These are phyloP conservation scores for Cancer borealis DNA, from an alignment of 2,888 invertebrate genomes.

Conservation along the genomic window DNA sequence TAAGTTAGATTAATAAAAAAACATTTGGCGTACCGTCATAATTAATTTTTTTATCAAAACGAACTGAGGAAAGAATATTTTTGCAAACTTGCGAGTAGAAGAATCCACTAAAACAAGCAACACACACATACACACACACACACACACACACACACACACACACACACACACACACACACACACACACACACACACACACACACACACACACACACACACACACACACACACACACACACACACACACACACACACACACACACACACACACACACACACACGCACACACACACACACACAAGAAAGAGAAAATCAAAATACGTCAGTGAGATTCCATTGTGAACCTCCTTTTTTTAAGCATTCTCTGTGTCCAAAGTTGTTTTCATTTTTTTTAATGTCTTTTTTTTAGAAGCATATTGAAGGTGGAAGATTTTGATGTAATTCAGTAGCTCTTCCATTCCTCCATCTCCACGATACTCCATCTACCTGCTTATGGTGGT, in stretches of 20 bases:
- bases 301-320: background rate
- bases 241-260: constrained; percentile 52
- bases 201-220: constrained; percentile 54
- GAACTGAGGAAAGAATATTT: background rate
- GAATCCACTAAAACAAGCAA: background rate
- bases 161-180: too few species aligned
- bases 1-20: background rate
- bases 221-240: constrained; percentile 53
- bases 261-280: constrained; percentile 52
- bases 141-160: background rate
- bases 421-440: background rate
- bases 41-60: background rate
- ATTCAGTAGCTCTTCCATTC: background rate
- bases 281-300: constrained; percentile 44
- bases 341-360: background rate
- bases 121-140: background rate
- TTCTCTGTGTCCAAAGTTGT: background rate
- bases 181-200: too few species aligned
- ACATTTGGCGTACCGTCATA: background rate
- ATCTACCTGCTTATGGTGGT: background rate
- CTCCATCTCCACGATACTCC: background rate
- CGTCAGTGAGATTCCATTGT: background rate
- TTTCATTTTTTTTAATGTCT: background rate
- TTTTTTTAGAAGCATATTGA: background rate
- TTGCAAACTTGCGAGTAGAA: background rate